These are phyloP conservation scores for Agelas oroides DNA, from an alignment of 37 sponge, comb jelly and placozoan species.

Conservation along the genomic window DNA sequence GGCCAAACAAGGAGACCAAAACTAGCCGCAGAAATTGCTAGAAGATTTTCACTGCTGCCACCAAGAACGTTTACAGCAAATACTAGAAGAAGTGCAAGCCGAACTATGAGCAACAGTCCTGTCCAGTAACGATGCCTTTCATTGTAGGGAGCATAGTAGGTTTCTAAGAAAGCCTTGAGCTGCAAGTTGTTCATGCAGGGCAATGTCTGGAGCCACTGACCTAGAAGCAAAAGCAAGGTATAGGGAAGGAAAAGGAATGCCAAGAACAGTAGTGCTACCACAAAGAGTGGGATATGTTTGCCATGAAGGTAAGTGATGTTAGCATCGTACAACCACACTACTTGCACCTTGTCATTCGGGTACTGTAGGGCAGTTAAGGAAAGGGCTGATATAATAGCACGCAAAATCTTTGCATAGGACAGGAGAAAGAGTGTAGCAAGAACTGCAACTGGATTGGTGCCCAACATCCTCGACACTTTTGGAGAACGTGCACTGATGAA, in stretches of 20 bases:
- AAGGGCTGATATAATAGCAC: not conserved
- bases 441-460: conserved; percentile 19
- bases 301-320: not conserved
- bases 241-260: not conserved
- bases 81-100: not conserved
- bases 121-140: not conserved
- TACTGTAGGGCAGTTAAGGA: not conserved
- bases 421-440: conserved; percentile 23
- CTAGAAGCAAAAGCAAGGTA: not conserved
- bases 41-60: not conserved
- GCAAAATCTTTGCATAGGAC: conserved; percentile 14
- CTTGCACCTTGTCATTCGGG: not conserved
- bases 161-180: not conserved
- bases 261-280: not conserved
- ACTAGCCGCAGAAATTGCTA: not conserved
- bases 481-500: not conserved
- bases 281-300: not conserved
- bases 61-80: not conserved
- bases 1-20: not conserved
- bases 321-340: conserved; percentile 3
- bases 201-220: not conserved
- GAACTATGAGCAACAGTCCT: not conserved
- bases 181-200: not conserved
- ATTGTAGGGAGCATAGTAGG: not conserved
- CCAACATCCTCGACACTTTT: not conserved